phyloP scores from a whole-genome alignment of 2,797 vertebrate species.

The Lophotriccus pileatus region DNA sequence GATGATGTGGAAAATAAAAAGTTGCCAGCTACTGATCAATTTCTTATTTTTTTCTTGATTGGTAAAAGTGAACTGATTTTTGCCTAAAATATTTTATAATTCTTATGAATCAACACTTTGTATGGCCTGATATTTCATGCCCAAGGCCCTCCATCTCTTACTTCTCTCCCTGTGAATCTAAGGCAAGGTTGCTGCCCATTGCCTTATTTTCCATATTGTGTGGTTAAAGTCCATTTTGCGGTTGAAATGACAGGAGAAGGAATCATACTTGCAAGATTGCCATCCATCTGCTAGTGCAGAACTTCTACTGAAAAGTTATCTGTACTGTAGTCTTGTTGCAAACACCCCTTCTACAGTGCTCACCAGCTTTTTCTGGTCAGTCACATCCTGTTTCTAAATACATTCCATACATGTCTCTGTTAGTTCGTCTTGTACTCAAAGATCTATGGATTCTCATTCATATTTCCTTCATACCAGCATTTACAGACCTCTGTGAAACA shows the following conservation, averaged over 20 bases:
- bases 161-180: background rate
- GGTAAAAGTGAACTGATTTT: background rate
- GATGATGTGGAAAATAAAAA: background rate
- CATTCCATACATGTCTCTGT: background rate
- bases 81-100: background rate
- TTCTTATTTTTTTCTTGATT: background rate
- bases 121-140: background rate
- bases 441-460: background rate
- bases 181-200: background rate
- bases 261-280: background rate
- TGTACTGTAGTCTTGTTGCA: background rate
- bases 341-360: background rate
- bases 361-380: background rate
- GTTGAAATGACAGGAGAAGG: background rate
- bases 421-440: background rate
- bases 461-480: background rate
- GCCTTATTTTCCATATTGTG: background rate
- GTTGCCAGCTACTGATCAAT: background rate
- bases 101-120: background rate
- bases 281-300: background rate
- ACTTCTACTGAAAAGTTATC: background rate
- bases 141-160: background rate
- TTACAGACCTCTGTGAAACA: background rate
- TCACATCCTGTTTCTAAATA: background rate
- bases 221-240: background rate